Conservation (phyloP, 2,888 invertebrate species). For the Gandaritis pyraliata region DNA sequence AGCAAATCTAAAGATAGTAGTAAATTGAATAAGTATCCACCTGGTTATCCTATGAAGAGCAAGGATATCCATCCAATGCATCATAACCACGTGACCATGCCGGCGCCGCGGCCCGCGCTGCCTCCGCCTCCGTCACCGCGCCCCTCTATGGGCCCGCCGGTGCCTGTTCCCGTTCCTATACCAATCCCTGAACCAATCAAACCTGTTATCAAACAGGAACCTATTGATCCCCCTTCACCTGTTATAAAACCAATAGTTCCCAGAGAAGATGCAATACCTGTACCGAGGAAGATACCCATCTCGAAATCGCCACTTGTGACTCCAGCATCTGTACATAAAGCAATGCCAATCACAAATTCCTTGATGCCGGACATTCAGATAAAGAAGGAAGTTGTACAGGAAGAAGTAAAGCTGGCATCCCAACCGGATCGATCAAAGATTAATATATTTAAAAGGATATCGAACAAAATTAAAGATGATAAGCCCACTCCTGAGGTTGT, state of each 20-base stretch:
- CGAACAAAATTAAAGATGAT: slow-evolving; percentile 89
- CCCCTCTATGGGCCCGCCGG: slow-evolving; percentile 56
- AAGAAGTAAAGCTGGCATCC: slow-evolving; percentile 86
- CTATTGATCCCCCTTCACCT: slow-evolving; percentile 57
- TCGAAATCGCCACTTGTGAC: slow-evolving; percentile 77
- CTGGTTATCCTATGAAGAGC: slow-evolving; percentile 69
- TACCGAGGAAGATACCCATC: slow-evolving; percentile 79
- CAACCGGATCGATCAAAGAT: slow-evolving; percentile 94
- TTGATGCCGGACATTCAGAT: slow-evolving; percentile 70
- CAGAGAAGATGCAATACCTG: slow-evolving; percentile 75
- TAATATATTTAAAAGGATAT: slow-evolving; percentile 94
- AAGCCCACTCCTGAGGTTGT: slow-evolving; percentile 74
- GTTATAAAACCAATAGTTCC: slow-evolving; percentile 51
- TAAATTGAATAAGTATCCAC: slow-evolving; percentile 77
- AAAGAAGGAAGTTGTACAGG: slow-evolving; percentile 80
- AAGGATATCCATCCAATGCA: slow-evolving; percentile 73
- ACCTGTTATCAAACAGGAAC: slow-evolving; percentile 74
- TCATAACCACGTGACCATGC: slow-evolving; percentile 76
- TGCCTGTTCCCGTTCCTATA: slow-evolving; percentile 45
- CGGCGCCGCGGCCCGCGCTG: slow-evolving; percentile 63
- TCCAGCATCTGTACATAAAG: slow-evolving; percentile 66
- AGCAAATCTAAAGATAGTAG: slow-evolving; percentile 80
- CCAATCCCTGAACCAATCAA: slow-evolving; percentile 53
- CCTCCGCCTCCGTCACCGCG: slow-evolving; percentile 51
- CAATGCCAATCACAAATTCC: slow-evolving; percentile 53